Conservation (phyloP, 2,888 invertebrate species). For the Nemotelus nigrinus region DNA sequence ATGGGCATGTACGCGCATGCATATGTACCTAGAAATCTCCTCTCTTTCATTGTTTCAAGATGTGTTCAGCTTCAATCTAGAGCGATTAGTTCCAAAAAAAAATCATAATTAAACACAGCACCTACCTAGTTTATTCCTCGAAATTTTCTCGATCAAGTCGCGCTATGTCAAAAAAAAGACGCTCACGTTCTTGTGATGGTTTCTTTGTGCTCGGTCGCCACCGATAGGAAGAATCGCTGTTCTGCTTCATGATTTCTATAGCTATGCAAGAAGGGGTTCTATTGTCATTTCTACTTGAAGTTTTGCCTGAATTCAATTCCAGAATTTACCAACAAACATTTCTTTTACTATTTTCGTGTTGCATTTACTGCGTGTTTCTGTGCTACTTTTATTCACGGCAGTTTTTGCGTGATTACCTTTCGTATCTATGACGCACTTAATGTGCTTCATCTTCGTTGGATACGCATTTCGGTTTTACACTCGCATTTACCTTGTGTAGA, state of each 20-base stretch:
- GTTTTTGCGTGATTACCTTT: slow-evolving; percentile 8
- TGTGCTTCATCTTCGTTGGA: not conserved
- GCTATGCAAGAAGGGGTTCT: not conserved
- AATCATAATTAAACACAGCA: no score
- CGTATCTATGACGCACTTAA: slow-evolving; percentile 18
- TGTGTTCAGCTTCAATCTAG: no score
- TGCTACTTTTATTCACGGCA: slow-evolving; percentile 4
- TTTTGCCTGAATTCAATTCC: not conserved
- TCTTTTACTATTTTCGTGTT: slow-evolving; percentile 2
- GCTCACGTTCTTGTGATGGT: not conserved
- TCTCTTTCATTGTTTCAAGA: no score
- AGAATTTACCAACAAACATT: not conserved
- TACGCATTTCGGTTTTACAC: not conserved
- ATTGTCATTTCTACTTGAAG: not conserved
- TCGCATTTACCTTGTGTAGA: no score
- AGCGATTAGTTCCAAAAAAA: no score
- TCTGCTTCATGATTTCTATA: slow-evolving; percentile 6
- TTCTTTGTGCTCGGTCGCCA: not conserved
- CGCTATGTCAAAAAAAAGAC: not conserved
- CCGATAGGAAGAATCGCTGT: not conserved
- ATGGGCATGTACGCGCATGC: no score
- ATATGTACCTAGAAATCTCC: no score
- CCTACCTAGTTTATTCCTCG: no score
- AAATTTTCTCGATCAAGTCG: not conserved
- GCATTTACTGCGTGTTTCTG: not conserved